Percentiles rank a stretch among this genome's conserved stretches.
Conservation (phyloP, 2,113 vertebrate genomes). For the zebrafish (Danio rerio) region DNA sequence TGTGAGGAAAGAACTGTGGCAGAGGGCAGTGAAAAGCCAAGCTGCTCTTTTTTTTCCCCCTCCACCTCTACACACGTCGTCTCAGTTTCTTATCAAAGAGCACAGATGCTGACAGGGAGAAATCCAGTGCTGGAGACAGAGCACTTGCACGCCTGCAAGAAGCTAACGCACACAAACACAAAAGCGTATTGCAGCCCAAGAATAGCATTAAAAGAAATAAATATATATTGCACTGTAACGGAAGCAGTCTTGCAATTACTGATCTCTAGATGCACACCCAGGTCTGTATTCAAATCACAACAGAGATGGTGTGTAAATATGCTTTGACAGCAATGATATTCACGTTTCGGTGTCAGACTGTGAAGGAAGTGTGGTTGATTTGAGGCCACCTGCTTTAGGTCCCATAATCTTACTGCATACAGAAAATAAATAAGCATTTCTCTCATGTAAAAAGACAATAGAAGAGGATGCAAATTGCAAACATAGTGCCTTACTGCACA, state of each 20-base stretch:
- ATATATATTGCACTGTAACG: not conserved
- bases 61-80: slow-evolving; percentile 37
- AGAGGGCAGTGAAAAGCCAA: slow-evolving; percentile 42
- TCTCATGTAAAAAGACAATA: not conserved
- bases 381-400: not conserved
- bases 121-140: slow-evolving; percentile 50
- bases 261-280: not conserved
- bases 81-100: slow-evolving; percentile 56
- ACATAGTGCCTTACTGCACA: not conserved
- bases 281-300: not conserved
- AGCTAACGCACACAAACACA: slow-evolving; percentile 13
- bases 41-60: slow-evolving; percentile 37
- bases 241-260: not conserved
- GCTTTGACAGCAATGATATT: not conserved
- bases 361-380: not conserved
- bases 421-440: not conserved
- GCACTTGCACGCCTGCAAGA: not conserved
- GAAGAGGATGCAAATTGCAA: not conserved
- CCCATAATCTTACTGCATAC: not conserved
- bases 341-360: not conserved
- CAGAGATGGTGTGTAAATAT: not conserved
- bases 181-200: not conserved
- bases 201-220: not conserved
- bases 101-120: slow-evolving; percentile 49
- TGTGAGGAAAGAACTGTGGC: slow-evolving; percentile 20